Percentiles rank a stretch among this genome's conserved stretches.
phyloP scores from a whole-genome alignment of 1,140 invertebrate genomes.

The Popillia japonica region DNA sequence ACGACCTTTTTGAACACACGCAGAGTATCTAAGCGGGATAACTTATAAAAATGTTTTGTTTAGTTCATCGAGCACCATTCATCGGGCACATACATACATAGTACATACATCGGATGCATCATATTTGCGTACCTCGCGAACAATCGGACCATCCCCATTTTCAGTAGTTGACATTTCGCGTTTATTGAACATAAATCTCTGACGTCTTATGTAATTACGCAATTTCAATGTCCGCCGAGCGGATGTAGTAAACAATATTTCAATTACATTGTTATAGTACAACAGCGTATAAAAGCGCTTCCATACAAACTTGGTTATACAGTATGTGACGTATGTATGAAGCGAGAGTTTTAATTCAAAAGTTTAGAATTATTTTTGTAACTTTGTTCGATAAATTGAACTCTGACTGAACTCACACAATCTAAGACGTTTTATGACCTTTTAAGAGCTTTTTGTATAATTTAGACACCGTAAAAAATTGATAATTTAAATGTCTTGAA shows the following conservation, averaged over 20 bases:
- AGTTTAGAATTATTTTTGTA: too few relatives aligned
- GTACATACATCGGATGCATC: not conserved
- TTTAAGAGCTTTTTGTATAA: too few relatives aligned
- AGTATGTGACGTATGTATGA: too few relatives aligned
- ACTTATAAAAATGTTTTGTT: not conserved
- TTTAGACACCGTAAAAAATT: too few relatives aligned
- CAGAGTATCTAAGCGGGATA: not conserved
- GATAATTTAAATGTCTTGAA: too few relatives aligned
- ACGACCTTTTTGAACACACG: not conserved
- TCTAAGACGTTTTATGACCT: too few relatives aligned
- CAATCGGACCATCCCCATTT: not conserved
- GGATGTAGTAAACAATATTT: constrained; percentile 31
- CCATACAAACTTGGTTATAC: too few relatives aligned
- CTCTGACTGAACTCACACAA: too few relatives aligned
- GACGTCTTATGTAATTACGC: constrained; percentile 21
- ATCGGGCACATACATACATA: too few relatives aligned
- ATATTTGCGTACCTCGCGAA: not conserved
- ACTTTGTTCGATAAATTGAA: too few relatives aligned
- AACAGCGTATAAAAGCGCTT: too few relatives aligned
- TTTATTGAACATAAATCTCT: constrained; percentile 28
- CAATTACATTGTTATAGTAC: constrained; percentile 1
- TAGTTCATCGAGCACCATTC: not conserved
- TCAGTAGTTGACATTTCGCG: constrained; percentile 18
- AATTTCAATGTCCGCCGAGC: constrained; percentile 18
- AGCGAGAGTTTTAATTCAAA: too few relatives aligned